Percentiles rank a stretch among this genome's conserved stretches.
phyloP scores from a whole-genome alignment of 2,888 invertebrate species.

The Mythimna vitellina region DNA sequence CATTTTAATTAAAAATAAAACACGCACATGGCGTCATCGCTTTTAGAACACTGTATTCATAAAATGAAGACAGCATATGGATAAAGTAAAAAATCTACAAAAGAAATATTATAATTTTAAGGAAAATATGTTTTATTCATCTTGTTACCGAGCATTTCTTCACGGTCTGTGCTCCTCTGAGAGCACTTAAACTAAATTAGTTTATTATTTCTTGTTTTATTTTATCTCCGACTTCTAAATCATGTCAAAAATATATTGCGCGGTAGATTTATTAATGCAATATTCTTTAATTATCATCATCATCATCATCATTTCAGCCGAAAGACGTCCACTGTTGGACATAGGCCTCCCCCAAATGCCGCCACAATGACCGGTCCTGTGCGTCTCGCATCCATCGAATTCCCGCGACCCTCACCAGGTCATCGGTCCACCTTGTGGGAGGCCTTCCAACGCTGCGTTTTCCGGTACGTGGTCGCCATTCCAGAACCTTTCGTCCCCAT shows the following conservation, averaged over 20 bases:
- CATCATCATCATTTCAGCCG: too few species aligned
- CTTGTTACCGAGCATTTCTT: constrained; percentile 38
- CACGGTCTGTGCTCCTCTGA: constrained; percentile 51
- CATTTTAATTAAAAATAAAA: constrained; percentile 36
- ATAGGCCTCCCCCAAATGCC: too few species aligned
- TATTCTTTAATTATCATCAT: too few species aligned
- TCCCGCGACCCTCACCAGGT: too few species aligned
- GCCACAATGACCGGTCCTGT: too few species aligned
- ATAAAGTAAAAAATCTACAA: constrained; percentile 17
- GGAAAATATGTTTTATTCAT: constrained; percentile 45
- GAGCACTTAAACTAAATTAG: constrained; percentile 51
- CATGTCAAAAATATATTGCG: constrained; percentile 25
- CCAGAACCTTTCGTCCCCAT: too few species aligned
- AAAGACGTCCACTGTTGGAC: too few species aligned
- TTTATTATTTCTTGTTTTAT: constrained; percentile 41
- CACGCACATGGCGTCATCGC: constrained; percentile 1
- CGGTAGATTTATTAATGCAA: background rate
- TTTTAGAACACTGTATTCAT: constrained; percentile 14
- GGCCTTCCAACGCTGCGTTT: too few species aligned
- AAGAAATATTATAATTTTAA: constrained; percentile 33
- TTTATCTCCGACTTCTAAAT: constrained; percentile 9
- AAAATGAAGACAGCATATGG: constrained; percentile 20
- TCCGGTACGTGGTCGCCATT: too few species aligned
- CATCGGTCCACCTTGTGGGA: too few species aligned
- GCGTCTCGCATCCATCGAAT: too few species aligned